These are phyloP conservation scores for Oriolus oriolus DNA, from an alignment of 2,113 vertebrate genomes.

Conservation along the genomic window DNA sequence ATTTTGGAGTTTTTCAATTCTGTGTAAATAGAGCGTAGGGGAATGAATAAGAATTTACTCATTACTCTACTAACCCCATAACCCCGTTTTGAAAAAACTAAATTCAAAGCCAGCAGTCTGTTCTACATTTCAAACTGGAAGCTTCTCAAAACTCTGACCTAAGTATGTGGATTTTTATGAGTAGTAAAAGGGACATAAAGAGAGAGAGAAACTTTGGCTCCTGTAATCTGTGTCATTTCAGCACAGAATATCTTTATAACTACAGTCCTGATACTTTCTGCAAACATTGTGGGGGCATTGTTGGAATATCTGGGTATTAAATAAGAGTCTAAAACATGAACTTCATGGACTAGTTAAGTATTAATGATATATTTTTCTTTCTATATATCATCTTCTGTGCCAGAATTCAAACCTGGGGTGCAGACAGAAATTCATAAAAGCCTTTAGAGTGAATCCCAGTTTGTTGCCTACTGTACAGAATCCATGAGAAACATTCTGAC, in stretches of 20 bases:
- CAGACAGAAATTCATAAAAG: neutral
- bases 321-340: neutral
- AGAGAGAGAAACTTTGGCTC: neutral
- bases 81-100: neutral
- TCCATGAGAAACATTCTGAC: neutral
- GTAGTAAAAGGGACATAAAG: neutral
- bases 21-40: neutral
- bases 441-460: neutral
- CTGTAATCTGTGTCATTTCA: neutral
- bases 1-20: neutral
- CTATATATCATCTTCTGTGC: no score
- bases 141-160: neutral
- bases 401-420: neutral
- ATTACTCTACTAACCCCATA: neutral
- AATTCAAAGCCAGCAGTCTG: neutral
- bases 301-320: neutral
- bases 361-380: neutral
- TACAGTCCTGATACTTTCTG: neutral
- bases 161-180: neutral
- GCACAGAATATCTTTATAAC: neutral
- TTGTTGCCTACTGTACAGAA: neutral
- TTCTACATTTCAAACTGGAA: neutral
- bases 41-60: neutral
- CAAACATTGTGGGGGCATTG: neutral
- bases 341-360: neutral